Base-by-base conservation (phyloP, 2,113 vertebrate species). In the Silurus asotus region DNA sequence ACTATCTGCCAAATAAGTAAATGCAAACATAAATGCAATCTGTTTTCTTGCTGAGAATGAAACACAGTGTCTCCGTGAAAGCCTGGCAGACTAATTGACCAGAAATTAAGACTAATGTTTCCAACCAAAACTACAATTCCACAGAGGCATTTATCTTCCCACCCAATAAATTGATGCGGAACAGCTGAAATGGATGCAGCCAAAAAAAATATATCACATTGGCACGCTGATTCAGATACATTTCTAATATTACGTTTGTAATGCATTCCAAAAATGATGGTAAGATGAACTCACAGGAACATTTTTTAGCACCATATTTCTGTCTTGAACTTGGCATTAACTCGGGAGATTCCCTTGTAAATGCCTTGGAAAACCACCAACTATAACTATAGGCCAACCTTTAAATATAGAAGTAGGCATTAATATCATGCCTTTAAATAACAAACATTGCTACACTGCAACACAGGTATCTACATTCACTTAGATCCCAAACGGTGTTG, bases 341-440 rank as follows among this genome's bases (percentile, higher is more conserved):
- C 75, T 51, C 6, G 20, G 75, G 74, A 80, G 28, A 83, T 23
- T 79, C 25, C 49, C 55, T 74, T 81, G 87, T 81, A 80, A 86
- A 86, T 81, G 67, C 69, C 67, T 75, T 86, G 65, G 59, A 86
- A 81, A 55, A 25, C 23, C 55, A 78, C 72, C 72, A 83, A 25
- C 25, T 53, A 11, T 83, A 84, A 80, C 55, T 69, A 48, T 48
- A 85, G 76, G 28, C 59, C 53, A 84, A 51, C 48, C 61, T 51
- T 85, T 64, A 80, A 78, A 85, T 70, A 49, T 80, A 85, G 62
- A 70, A 59, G 76, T 55, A 70, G 62, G 8, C 37, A 55, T 76
- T 85, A 20, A 69, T 77, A 15, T 20, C 45, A 64, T 28, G 76
- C 53, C 53, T 85, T 85, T 28, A 70, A 85, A 85, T 79, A 8